phyloP scores from a whole-genome alignment of 2,797 vertebrate species.

The Steatocranus sp. region DNA sequence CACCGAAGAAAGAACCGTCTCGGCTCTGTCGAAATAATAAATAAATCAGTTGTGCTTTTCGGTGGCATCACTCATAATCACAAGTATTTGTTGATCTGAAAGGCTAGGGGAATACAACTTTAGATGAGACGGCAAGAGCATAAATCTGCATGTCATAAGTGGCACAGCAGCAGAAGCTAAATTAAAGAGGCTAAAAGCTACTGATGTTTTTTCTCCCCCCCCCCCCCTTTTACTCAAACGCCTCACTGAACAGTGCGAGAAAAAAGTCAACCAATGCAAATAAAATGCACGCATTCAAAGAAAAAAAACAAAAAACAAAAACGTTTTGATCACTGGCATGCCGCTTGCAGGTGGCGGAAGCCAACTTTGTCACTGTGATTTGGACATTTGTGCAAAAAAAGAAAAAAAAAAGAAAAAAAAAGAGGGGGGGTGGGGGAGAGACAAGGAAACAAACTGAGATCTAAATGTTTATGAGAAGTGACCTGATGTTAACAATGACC shows the following conservation, averaged over 20 bases:
- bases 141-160: constrained; percentile 42
- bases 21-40: constrained; percentile 51
- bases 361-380: neutral
- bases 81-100: constrained; percentile 76
- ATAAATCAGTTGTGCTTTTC: constrained; percentile 63
- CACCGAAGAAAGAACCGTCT: constrained; percentile 30
- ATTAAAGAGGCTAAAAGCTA: constrained; percentile 15
- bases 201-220: neutral
- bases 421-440: neutral
- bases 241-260: neutral
- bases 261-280: neutral
- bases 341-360: neutral
- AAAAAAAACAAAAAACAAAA: fast-evolving
- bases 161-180: neutral
- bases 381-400: neutral
- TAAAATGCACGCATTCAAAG: neutral
- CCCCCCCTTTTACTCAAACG: neutral
- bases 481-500: neutral
- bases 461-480: neutral
- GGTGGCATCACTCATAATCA: constrained; percentile 78
- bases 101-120: constrained; percentile 50
- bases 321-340: neutral
- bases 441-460: neutral
- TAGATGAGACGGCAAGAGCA: constrained; percentile 52
- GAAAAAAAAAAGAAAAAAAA: neutral